A percentile compares a stretch with the other conserved stretches of the same genome.
These are phyloP conservation scores for Drosophila greeni DNA, from an alignment of 2,888 invertebrate genomes.

Conservation along the genomic window DNA sequence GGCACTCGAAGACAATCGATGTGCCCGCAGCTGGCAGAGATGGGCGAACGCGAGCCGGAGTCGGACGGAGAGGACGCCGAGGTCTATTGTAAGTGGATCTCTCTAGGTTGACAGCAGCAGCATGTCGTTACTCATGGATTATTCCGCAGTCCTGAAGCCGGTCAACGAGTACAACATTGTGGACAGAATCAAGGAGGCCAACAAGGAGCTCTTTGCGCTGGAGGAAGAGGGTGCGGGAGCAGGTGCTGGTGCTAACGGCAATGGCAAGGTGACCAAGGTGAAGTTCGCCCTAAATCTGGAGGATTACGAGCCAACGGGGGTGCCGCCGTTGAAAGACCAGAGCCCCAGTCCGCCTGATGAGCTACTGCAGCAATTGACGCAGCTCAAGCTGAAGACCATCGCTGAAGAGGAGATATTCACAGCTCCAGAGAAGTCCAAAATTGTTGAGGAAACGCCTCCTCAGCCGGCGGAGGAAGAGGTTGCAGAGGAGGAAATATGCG, in stretches of 20 bases:
- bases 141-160: slow-evolving; percentile 74
- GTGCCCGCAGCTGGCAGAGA: slow-evolving; percentile 55
- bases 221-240: slow-evolving; percentile 35
- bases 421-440: background rate
- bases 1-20: slow-evolving; percentile 39
- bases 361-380: slow-evolving; percentile 51
- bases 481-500: slow-evolving; percentile 74
- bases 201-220: slow-evolving; percentile 79
- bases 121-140: slow-evolving; percentile 61
- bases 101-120: slow-evolving; percentile 13
- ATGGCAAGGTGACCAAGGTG: slow-evolving; percentile 73
- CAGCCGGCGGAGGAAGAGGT: slow-evolving; percentile 20
- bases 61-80: slow-evolving; percentile 78
- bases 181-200: slow-evolving; percentile 81
- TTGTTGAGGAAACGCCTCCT: background rate
- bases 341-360: slow-evolving; percentile 50
- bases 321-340: slow-evolving; percentile 11
- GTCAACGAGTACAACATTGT: slow-evolving; percentile 81
- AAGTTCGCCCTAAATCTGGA: slow-evolving; percentile 80
- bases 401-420: slow-evolving; percentile 41
- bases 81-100: slow-evolving; percentile 77
- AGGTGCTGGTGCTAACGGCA: slow-evolving; percentile 17
- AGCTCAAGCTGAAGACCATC: slow-evolving; percentile 54
- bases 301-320: slow-evolving; percentile 79
- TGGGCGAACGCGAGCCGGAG: slow-evolving; percentile 76